phyloP scores from a whole-genome alignment of 1,140 invertebrate species.

The Brachionus asplanchnoidis region DNA sequence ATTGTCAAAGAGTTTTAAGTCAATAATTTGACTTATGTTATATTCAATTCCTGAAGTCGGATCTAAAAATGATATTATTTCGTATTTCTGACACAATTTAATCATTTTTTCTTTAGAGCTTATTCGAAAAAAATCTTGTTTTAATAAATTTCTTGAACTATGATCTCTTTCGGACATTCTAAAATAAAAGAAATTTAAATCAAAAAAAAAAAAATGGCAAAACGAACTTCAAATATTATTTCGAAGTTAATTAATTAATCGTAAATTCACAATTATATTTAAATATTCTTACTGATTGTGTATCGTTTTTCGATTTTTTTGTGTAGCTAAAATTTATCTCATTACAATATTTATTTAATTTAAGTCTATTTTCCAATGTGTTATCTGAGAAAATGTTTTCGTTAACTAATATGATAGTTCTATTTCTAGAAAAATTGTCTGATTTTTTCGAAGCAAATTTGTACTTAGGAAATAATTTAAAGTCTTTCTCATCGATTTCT shows the following conservation, averaged over 20 bases:
- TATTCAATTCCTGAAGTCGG: neutral
- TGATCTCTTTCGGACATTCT: neutral
- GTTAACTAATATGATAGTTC: neutral
- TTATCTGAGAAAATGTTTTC: neutral
- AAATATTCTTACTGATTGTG: neutral
- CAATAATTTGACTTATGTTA: neutral
- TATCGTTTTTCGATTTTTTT: neutral
- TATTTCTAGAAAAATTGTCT: neutral
- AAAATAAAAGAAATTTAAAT: neutral
- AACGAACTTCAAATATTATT: slow-evolving; percentile 15
- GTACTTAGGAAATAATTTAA: neutral
- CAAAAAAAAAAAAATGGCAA: neutral
- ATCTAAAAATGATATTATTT: neutral
- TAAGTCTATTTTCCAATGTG: neutral
- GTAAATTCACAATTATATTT: neutral
- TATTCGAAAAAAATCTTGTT: neutral
- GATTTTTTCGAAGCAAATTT: neutral
- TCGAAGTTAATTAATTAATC: neutral
- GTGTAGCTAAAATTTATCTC: neutral
- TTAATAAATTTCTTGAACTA: neutral
- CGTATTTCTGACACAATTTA: neutral
- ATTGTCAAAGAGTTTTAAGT: neutral
- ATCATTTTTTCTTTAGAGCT: neutral
- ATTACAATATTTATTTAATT: neutral
- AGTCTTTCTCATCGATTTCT: too few species aligned